These are phyloP conservation scores for Ephestia elutella DNA, from an alignment of 1,140 invertebrate genomes.

Conservation along the genomic window DNA sequence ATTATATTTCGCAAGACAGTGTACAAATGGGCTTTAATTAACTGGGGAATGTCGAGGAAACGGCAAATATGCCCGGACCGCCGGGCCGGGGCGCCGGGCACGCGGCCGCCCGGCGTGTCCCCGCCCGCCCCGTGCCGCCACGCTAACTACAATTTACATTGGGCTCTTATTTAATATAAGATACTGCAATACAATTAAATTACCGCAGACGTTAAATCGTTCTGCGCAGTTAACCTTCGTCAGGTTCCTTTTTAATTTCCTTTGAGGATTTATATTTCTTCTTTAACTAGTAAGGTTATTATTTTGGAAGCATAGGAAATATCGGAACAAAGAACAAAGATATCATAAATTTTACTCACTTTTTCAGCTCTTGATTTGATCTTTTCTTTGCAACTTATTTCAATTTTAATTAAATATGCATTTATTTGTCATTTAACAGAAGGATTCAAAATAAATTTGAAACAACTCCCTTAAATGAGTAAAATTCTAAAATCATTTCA, in stretches of 20 bases:
- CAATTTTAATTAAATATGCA: too few relatives aligned
- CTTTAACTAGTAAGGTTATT: not conserved
- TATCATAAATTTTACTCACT: too few relatives aligned
- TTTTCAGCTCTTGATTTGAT: too few relatives aligned
- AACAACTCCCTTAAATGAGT: too few relatives aligned
- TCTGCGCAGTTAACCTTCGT: not conserved
- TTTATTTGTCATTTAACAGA: too few relatives aligned
- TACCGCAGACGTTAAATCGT: constrained; percentile 13
- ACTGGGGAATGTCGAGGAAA: constrained; percentile 62
- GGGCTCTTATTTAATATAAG: constrained; percentile 52
- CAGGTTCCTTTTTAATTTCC: not conserved
- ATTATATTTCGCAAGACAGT: constrained; percentile 64
- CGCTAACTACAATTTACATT: constrained; percentile 59
- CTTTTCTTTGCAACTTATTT: too few relatives aligned
- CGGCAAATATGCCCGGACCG: constrained; percentile 59
- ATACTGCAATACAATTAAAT: constrained; percentile 33
- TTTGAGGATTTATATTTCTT: not conserved
- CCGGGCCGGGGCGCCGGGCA: constrained; percentile 20
- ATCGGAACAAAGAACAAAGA: too few relatives aligned
- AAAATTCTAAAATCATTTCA: not conserved
- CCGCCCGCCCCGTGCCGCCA: constrained; percentile 14
- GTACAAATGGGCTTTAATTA: constrained; percentile 69
- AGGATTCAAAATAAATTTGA: too few relatives aligned
- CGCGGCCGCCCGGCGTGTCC: constrained; percentile 19
- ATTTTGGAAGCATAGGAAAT: too few relatives aligned